Evolutionary conservation across 1,140 invertebrate genomes (phyloP), one percentile per base, ranked within the genome.

Genomic region (Temnothorax longispinosus): DNA sequence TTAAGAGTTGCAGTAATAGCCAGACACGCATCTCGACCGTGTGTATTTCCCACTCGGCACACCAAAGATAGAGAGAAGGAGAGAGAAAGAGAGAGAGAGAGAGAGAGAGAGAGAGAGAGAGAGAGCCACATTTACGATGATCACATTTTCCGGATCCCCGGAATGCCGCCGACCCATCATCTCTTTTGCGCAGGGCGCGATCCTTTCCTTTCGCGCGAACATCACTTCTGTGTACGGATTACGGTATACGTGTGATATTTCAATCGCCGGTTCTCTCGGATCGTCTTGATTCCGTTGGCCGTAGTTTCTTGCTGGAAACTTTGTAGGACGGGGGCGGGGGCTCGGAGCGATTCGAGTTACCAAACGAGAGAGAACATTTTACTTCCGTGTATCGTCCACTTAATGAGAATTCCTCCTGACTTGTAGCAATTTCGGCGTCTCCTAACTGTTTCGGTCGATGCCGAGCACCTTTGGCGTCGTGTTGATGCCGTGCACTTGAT

Each of bases 61-160:
- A 10, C 8, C 47, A 54, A 32, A 52, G 38, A 41, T 11, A 67
- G n/a, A 21, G 38, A n/a, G 27, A n/a, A 1, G 7, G 10, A 21
- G 18, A 44, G 64, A 38, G 15, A 8, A n/a, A 75, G n/a, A 58
- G 35, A 27, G 27, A 50, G 64, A 38, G 15, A 8, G 35, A 75
- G n/a, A 58, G 35, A 27, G 27, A 50, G 35, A 38, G n/a, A 65
- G 18, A n/a, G 35, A 18, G 21, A 18, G 3, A 13, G 8, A 41
- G 18, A 65, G 62, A 62, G 69, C 62, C 21, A 50, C 65, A 81
- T 72, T 81, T 65, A n/a, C 38, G 65, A 47, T 72, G 41, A 81
- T 81, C 65, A 81, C 78, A 81, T 81, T 81, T 81, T 81, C 78
- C 65, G 65, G 27, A 81, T 81, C 65, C 38, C 32, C 65, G 78